Evolutionary conservation across 2,797 vertebrate species (phyloP).

Genomic region (Cyclopterus lumpus): DNA sequence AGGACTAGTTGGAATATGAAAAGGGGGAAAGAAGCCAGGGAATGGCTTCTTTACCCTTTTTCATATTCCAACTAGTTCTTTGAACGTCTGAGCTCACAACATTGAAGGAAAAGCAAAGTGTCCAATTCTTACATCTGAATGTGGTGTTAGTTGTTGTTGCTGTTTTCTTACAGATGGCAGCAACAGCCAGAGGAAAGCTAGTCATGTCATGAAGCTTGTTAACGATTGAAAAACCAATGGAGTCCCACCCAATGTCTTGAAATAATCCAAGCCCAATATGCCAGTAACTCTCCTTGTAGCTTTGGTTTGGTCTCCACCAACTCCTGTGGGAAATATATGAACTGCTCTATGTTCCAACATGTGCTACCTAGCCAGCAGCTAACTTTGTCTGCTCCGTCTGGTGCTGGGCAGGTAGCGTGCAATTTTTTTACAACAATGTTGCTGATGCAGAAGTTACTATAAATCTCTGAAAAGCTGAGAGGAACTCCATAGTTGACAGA

Average conservation of each 20-base stretch:
- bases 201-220: not conserved
- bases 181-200: not conserved
- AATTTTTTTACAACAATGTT: not conserved
- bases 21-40: conserved; percentile 8
- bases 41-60: too few species aligned
- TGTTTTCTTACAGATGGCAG: conserved; percentile 4
- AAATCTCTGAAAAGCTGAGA: not conserved
- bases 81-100: conserved; percentile 27
- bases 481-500: too few species aligned
- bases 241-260: not conserved
- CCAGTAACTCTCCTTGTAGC: not conserved
- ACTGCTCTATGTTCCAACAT: not conserved
- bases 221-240: not conserved
- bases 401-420: too few species aligned
- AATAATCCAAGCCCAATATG: not conserved
- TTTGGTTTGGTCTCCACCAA: not conserved
- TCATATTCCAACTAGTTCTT: too few species aligned
- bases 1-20: conserved; percentile 53
- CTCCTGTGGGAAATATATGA: too few species aligned
- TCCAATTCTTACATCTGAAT: conserved; percentile 16
- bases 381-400: not conserved
- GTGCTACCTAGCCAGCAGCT: not conserved
- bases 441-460: not conserved
- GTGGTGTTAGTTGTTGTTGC: not conserved
- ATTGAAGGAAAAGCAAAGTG: conserved; percentile 15